These are phyloP conservation scores for Equus przewalskii DNA, from an alignment of 2,113 vertebrate genomes.

Conservation along the genomic window DNA sequence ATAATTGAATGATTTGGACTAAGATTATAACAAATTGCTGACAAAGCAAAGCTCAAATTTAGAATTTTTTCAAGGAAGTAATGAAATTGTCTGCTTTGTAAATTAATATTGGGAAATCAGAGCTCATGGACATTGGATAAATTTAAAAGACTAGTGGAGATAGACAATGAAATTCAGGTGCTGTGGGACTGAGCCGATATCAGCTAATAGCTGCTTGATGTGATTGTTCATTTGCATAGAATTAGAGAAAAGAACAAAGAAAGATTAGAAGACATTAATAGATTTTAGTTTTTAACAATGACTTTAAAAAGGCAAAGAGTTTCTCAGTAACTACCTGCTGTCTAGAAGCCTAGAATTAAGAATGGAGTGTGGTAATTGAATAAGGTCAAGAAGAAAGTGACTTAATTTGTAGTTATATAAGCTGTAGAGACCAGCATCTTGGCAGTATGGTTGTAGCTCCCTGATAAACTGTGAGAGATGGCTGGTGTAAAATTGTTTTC, in stretches of 20 bases:
- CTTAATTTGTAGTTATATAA: slow-evolving; percentile 66
- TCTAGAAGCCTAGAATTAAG: slow-evolving; percentile 47
- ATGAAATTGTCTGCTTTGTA: not conserved
- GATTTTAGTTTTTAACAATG: slow-evolving; percentile 47
- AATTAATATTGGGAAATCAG: not conserved
- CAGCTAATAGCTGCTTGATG: not conserved
- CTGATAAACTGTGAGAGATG: not conserved
- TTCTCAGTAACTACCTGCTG: slow-evolving; percentile 28
- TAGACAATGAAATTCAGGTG: not conserved
- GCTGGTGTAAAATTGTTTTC: slow-evolving; percentile 1
- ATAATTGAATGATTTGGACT: slow-evolving; percentile 14
- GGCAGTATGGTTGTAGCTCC: slow-evolving; percentile 31
- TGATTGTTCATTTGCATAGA: slow-evolving; percentile 24
- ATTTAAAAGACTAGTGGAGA: not conserved
- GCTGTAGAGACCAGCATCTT: not conserved
- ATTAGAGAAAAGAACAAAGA: slow-evolving; percentile 44
- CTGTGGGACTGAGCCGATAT: not conserved
- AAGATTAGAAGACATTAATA: slow-evolving; percentile 45
- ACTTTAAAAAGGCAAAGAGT: slow-evolving; percentile 39
- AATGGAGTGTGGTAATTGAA: slow-evolving; percentile 34
- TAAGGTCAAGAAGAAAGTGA: slow-evolving; percentile 64
- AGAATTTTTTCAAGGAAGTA: not conserved
- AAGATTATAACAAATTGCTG: not conserved
- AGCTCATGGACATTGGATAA: not conserved
- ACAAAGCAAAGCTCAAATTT: slow-evolving; percentile 8